Percentiles rank a stretch among this genome's conserved stretches.
These are phyloP conservation scores for Aramus guarauna DNA, from an alignment of 2,113 vertebrate species.

Conservation along the genomic window DNA sequence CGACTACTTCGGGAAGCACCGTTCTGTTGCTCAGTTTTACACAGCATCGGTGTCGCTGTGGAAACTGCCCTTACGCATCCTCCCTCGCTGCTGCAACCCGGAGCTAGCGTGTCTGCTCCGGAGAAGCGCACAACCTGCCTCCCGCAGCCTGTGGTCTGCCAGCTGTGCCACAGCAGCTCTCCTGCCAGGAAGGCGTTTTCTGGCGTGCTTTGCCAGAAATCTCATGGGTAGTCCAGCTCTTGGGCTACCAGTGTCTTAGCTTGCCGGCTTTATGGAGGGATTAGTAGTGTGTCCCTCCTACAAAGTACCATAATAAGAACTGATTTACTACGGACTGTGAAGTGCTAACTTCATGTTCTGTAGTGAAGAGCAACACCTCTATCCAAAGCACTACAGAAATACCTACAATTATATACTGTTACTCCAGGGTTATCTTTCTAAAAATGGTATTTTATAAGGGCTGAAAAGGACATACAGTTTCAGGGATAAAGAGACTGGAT, in stretches of 20 bases:
- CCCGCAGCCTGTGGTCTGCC: not conserved
- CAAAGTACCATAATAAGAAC: not conserved
- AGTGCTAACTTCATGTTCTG: not conserved
- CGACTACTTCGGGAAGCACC: not conserved
- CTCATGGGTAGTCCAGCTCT: not conserved
- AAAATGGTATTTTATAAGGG: not conserved
- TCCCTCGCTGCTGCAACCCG: not conserved
- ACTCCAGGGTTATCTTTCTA: not conserved
- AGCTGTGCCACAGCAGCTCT: not conserved
- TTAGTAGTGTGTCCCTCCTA: not conserved
- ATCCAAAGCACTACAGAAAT: not conserved
- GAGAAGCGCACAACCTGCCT: not conserved
- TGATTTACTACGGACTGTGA: rapidly evolving
- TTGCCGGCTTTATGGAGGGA: not conserved
- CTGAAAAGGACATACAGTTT: not conserved
- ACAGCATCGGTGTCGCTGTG: not conserved
- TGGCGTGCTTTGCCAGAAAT: not conserved
- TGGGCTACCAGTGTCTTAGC: not conserved
- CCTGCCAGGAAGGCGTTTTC: not conserved
- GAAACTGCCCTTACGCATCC: not conserved
- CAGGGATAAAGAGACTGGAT: not conserved
- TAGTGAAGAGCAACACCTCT: not conserved
- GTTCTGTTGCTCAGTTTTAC: not conserved
- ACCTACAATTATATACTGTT: not conserved
- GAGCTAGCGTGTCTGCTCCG: not conserved